Evolutionary conservation across 1,140 invertebrate genomes (phyloP), one percentile per base, ranked within the genome.

Genomic region (Euwallacea fornicatus): DNA sequence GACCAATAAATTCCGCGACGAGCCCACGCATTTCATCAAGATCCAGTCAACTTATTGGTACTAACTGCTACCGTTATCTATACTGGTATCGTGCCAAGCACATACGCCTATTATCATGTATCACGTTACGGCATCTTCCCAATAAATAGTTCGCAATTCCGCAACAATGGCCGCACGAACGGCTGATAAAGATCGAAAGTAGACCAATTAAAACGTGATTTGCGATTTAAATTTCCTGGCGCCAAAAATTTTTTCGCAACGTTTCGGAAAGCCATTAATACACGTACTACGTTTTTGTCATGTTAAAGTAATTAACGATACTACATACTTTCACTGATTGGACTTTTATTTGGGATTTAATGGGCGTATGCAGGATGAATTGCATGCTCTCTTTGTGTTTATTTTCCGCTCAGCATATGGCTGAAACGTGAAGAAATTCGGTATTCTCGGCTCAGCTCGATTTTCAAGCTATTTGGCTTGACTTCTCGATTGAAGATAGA

Each of bases 111-210:
- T 54, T 65, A 53, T 53, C 62, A 42, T 65, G 62, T 65, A 65
- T 54, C 62, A 11, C 46, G 62, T 65, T 54, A 54, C 42, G 16
- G 62, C 16, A 65, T 65, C 62, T 65, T 65, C 62, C 42, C 50
- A 21, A 54, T 65, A 65, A 65, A 65, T 65, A 53, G 47, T 21
- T 50, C 44, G 46, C 46, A 53, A 65, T 65, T 65, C 47, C 47
- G 16, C 21, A 65, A 65, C 62, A 65, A 65, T 65, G 47, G 41
- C 47, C 53, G 62, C 62, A 65, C 62, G 62, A 65, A 65, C 50
- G 61, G 33, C 15, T 13, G 62, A 65, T 65, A 65, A 21, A n/a
- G 16, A 65, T 65, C 62, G 62, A 65, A 53, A 65, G 46, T 54
- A 13, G 62, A 33, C 61, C 61, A 63, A 63, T 63, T 63, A 65